phyloP scores from a whole-genome alignment of 2,888 invertebrate genomes.

The Tetheella fluctuosa region DNA sequence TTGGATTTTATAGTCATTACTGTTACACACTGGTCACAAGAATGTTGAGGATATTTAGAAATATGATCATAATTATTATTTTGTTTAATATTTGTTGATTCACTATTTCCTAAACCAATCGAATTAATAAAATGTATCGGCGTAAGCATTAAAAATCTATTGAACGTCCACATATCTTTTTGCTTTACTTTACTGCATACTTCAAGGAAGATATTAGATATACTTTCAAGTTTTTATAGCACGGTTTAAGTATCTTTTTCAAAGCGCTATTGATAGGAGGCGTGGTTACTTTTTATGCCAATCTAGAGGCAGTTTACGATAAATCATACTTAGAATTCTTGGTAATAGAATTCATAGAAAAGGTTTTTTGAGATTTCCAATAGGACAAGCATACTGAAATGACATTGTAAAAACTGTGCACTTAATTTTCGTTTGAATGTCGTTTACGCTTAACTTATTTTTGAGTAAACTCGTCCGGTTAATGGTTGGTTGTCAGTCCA shows the following conservation, averaged over 20 bases:
- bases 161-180: slow-evolving; percentile 21
- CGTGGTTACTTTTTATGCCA: slow-evolving; percentile 57
- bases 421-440: not conserved
- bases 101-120: slow-evolving; percentile 12
- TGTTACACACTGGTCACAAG: not conserved
- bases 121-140: slow-evolving; percentile 15
- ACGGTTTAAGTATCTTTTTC: slow-evolving; percentile 38
- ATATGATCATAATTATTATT: not conserved
- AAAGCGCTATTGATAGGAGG: slow-evolving; percentile 50
- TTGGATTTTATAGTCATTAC: not conserved
- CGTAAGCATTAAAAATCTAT: slow-evolving; percentile 15
- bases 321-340: slow-evolving; percentile 56
- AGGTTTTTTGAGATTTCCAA: not conserved
- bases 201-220: slow-evolving; percentile 51
- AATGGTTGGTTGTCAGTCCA: slow-evolving; percentile 30
- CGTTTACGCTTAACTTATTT: not conserved
- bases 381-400: too few relatives aligned
- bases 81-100: slow-evolving; percentile 1
- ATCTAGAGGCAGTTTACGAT: slow-evolving; percentile 41
- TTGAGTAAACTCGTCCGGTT: not conserved
- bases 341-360: slow-evolving; percentile 41
- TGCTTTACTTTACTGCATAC: slow-evolving; percentile 28
- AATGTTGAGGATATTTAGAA: not conserved
- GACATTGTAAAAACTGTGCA: not conserved
- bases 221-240: slow-evolving; percentile 48